A percentile compares a stretch with the other conserved stretches of the same genome.
Conservation (phyloP, 2,797 vertebrate species). For the Pelochelys cantorii region DNA sequence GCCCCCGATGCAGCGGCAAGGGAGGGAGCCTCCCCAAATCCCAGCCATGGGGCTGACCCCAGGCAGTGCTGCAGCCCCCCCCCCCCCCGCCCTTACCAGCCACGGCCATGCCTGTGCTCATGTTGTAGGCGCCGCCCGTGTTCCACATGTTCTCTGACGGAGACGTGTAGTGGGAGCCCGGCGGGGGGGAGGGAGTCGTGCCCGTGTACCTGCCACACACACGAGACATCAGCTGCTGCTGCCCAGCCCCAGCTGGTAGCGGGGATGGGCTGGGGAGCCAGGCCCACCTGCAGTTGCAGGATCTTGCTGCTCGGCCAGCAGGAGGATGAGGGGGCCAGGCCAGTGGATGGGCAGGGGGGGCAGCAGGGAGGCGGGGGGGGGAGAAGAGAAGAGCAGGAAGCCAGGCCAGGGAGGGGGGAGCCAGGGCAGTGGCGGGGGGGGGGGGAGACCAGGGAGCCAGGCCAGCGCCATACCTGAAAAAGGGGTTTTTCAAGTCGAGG, state of each 20-base stretch:
- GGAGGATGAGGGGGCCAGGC: too few relatives aligned
- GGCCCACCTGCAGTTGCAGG: too few relatives aligned
- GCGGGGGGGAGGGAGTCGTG: constrained; percentile 90
- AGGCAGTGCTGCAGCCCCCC: too few relatives aligned
- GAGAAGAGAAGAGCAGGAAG: background rate
- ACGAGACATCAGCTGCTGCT: too few relatives aligned
- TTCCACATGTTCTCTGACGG: constrained; percentile 98
- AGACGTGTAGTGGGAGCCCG: constrained; percentile 95
- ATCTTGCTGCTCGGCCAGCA: too few relatives aligned
- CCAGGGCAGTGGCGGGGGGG: background rate
- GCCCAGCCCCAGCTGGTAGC: too few relatives aligned
- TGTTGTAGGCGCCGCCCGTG: constrained; percentile 88
- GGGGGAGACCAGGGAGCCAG: background rate
- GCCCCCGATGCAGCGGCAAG: too few relatives aligned
- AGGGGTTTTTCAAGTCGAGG: constrained; percentile 96
- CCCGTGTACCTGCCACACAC: constrained; percentile 89
- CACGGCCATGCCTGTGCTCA: constrained; percentile 91
- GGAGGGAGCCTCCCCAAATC: too few relatives aligned
- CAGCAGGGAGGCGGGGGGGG: too few relatives aligned
- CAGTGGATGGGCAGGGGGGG: too few relatives aligned
- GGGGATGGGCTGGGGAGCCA: too few relatives aligned
- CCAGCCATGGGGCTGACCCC: too few relatives aligned
- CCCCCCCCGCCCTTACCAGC: constrained; percentile 80
- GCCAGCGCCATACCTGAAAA: constrained; percentile 88
- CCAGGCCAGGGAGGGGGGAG: background rate